A percentile compares a stretch with the other conserved stretches of the same genome.
Evolutionary conservation across 2,113 vertebrate species (phyloP).

Genomic region (Ondatra zibethicus): DNA sequence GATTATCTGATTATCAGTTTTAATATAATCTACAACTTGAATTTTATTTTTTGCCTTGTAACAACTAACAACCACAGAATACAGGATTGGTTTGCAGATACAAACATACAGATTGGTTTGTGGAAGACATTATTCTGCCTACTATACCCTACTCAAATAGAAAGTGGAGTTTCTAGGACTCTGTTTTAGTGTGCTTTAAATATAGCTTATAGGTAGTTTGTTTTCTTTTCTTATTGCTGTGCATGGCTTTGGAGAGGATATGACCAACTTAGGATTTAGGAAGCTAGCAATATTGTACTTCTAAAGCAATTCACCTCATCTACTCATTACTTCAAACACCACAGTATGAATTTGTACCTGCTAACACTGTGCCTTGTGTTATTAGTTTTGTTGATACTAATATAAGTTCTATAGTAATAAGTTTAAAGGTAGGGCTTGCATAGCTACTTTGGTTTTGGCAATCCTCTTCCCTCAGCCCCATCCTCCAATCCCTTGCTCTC

Average conservation of each 20-base stretch:
- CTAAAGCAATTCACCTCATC: not conserved
- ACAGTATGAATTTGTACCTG: slow-evolving; percentile 13
- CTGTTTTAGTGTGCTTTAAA: not conserved
- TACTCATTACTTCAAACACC: slow-evolving; percentile 36
- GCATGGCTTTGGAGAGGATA: not conserved
- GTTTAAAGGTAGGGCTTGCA: not conserved
- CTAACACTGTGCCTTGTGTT: not conserved
- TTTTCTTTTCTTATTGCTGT: slow-evolving; percentile 25
- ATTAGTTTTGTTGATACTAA: not conserved
- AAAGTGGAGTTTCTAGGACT: not conserved
- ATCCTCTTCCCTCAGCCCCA: not conserved
- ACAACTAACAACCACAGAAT: slow-evolving; percentile 1
- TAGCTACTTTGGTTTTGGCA: not conserved
- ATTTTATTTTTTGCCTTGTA: not conserved
- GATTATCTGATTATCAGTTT: not conserved
- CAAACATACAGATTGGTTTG: not conserved
- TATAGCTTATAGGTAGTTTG: not conserved
- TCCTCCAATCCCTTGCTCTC: not conserved
- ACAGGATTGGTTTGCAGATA: not conserved
- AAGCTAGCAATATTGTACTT: not conserved
- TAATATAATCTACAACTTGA: slow-evolving; percentile 29
- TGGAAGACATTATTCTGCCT: not conserved
- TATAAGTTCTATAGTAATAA: not conserved
- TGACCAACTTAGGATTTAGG: not conserved
- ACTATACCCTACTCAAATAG: not conserved